Base-by-base conservation (phyloP, 2,113 vertebrate species). In the Trachemys scripta region DNA sequence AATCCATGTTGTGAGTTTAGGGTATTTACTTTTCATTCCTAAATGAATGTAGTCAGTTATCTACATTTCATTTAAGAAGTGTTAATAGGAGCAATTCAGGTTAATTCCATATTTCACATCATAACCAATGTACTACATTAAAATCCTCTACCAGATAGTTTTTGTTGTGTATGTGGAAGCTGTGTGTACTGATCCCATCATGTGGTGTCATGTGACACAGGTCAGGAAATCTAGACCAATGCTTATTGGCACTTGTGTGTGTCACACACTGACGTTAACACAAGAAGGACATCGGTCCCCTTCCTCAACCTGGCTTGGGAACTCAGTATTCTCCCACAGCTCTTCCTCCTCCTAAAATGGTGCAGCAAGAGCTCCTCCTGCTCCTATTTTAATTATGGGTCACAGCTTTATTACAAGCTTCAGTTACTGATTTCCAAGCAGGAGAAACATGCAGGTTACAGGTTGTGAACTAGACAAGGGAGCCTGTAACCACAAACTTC, bases 51-150 rank as follows among this genome's bases (percentile, higher is more conserved):
- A 91, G 31, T n/a, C 84, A 45, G 57, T 59, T 47, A 12, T 5
- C n/a, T 92, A 29, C 16, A 10, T 65, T 87, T 95, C 4, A n/a
- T 89, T 96, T 96, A 82, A 14, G 29, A 88, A 92, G 31, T 0
- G 0, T 83, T 93, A 82, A 88, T 88, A 89, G 62, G 31, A 92
- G 93, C 83, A 93, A 85, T 87, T 93, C 76, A 72, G 19, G 11
- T 62, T 53, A 84, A 78, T 12, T 80, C 94, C 35, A 80, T 49
- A 90, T 84, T 72, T 84, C 95, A 95, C 88, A 90, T 45, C 17
- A 1, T 92, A 92, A 90, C 87, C 92, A 89, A 89, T 88, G 82
- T 45, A 87, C 84, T 92, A 42, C 85, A 84, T 93, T 97, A 94
- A 96, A 92, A 91, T 94, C 78, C 82, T n/a, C 13, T 45, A 29